Conservation (phyloP, 2,888 invertebrate genomes). For the Venusia cambrica region DNA sequence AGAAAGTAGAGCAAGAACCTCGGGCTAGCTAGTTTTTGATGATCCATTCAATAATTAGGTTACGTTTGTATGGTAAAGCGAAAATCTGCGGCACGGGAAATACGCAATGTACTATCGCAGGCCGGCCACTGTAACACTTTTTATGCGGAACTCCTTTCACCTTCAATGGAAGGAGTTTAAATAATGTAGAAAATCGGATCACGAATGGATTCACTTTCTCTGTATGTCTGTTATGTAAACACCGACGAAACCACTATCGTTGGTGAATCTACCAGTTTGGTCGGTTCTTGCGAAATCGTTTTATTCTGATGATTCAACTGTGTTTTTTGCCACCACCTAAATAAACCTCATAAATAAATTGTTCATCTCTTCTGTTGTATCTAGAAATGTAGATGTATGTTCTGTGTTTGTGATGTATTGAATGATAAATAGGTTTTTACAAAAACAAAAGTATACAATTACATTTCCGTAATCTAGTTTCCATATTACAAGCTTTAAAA, state of each 20-base stretch:
- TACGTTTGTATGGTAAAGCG: no score
- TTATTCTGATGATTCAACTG: constrained; percentile 25
- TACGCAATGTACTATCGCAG: neutral
- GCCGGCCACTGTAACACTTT: constrained; percentile 14
- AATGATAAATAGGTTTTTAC: no score
- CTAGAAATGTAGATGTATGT: no score
- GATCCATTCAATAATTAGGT: no score
- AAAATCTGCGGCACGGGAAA: neutral
- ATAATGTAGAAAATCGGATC: constrained; percentile 42
- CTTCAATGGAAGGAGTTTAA: constrained; percentile 37
- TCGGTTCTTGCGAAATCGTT: constrained; percentile 19
- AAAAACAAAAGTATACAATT: no score
- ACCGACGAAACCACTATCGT: constrained; percentile 41
- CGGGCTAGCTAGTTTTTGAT: no score
- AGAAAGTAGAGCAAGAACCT: no score
- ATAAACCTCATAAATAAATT: no score
- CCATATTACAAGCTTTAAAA: no score
- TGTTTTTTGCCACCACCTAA: constrained; percentile 3
- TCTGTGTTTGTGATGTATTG: no score
- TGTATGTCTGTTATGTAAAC: constrained; percentile 44
- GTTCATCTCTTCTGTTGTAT: no score
- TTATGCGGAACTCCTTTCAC: constrained; percentile 28
- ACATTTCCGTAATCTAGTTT: no score
- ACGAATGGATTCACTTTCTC: constrained; percentile 30
- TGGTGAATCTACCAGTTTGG: constrained; percentile 39